These are phyloP conservation scores for Hydra vulgaris DNA, from an alignment of 30 jellyfish, hydroid and myxozoan species.

Conservation along the genomic window DNA sequence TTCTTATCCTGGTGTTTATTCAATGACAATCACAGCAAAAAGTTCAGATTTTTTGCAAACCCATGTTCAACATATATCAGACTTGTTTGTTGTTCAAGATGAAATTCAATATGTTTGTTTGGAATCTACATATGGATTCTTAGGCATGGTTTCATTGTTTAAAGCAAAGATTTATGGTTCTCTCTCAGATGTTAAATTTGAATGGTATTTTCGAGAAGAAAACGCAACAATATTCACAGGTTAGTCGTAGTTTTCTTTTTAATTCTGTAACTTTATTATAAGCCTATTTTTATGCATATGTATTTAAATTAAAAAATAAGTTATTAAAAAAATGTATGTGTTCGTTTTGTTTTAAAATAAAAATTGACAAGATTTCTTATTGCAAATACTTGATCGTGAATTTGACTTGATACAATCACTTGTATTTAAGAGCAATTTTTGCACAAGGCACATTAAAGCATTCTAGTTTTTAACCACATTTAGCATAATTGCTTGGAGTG, in stretches of 20 bases:
- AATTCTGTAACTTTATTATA: too few relatives aligned
- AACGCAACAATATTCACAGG: constrained; percentile 5
- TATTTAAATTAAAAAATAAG: too few relatives aligned
- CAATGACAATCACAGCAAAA: not conserved
- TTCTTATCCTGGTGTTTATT: not conserved
- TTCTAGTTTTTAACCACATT: too few relatives aligned
- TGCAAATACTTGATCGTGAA: too few relatives aligned
- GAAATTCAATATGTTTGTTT: constrained; percentile 15
- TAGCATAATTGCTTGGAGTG: too few relatives aligned
- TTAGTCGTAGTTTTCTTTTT: not conserved
- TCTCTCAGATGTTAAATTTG: not conserved
- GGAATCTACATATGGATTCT: not conserved
- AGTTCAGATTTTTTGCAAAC: not conserved
- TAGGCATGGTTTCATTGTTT: not conserved
- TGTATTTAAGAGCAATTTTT: too few relatives aligned
- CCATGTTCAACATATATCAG: not conserved
- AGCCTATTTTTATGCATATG: too few relatives aligned
- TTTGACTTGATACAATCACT: too few relatives aligned
- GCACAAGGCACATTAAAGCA: too few relatives aligned
- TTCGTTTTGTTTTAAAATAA: too few relatives aligned
- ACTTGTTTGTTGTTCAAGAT: constrained; percentile 13
- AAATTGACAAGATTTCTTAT: too few relatives aligned
- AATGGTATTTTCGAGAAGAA: constrained; percentile 15
- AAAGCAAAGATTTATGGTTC: constrained; percentile 5
- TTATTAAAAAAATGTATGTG: too few relatives aligned